Evolutionary conservation across 2,113 vertebrate species (phyloP), one percentile per base, ranked within the genome.

Genomic region (Anguilla rostrata): DNA sequence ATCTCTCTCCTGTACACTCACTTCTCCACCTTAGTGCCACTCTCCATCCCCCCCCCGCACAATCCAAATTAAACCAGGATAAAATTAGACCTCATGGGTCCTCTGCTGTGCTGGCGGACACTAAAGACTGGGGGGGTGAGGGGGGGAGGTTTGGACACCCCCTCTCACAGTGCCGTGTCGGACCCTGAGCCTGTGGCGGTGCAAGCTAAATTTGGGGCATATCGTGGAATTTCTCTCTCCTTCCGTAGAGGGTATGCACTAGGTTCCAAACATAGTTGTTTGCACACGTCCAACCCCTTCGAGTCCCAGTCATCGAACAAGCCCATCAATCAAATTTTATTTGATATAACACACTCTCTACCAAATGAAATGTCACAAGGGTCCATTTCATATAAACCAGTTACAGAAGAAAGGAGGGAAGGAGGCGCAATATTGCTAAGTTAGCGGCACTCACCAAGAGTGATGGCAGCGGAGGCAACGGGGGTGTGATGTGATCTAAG

Each of bases 11-110:
- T 53, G 56, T 46, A 29, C 57, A 39, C 26, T 39, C 8, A 56
- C 9, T 75, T 39, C 29, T 16, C 11, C 39, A 41, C 39, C 49
- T 53, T 53, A 53, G 49, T 14, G 26, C 79, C 81, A 18, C 15
- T 56, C 4, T 49, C 83, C 49, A 9, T 26, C 16, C 53, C 57
- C 57, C 53, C 40, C 57, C n/a, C 26, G 46, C 43, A 56, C n/a
- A 43, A 39, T 18, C 43, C 8, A 41, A 85, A 85, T 78, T 85
- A 79, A 34, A 85, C 43, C 12, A 20, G 46, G 84, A 46, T 79
- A 85, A 79, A 85, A 85, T 85, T 79, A 85, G 41, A 85, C 40
- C 3, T 8, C 34, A 34, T 34, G 34, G 34, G 34, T 66, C 66
- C 78, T 85, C 29, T 78, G 43, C 75, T 66, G 34, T 40, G 41